Conservation (phyloP, 2,113 vertebrate species). For the Urocynchramus pylzowi region DNA sequence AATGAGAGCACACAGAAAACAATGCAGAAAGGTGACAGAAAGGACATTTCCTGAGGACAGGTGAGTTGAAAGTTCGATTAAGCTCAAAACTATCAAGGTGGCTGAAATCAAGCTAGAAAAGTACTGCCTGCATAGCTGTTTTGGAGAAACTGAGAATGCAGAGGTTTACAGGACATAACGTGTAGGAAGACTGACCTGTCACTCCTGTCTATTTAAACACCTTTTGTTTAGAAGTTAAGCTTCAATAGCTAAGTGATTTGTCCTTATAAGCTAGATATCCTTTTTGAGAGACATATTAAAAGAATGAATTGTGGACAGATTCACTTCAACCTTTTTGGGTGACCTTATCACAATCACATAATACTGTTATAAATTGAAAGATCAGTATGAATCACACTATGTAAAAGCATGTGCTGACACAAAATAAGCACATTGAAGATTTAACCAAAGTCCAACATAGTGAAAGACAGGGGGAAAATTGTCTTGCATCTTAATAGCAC, state of each 20-base stretch:
- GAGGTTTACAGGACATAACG: neutral
- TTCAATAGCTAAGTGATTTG: neutral
- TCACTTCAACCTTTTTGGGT: neutral
- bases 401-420: neutral
- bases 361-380: neutral
- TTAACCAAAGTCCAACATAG: neutral
- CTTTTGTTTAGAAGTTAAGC: neutral
- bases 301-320: neutral
- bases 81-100: neutral
- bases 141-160: neutral
- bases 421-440: neutral
- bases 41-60: neutral
- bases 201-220: neutral
- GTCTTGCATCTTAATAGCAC: neutral
- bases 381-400: neutral
- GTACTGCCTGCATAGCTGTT: neutral
- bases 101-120: neutral
- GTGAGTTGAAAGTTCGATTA: neutral
- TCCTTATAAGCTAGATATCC: neutral
- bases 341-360: neutral
- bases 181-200: neutral
- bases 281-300: neutral
- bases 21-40: neutral
- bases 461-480: rapidly evolving
- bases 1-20: neutral